phyloP scores from a whole-genome alignment of 1,140 invertebrate species.

The Trissolcus basalis region DNA sequence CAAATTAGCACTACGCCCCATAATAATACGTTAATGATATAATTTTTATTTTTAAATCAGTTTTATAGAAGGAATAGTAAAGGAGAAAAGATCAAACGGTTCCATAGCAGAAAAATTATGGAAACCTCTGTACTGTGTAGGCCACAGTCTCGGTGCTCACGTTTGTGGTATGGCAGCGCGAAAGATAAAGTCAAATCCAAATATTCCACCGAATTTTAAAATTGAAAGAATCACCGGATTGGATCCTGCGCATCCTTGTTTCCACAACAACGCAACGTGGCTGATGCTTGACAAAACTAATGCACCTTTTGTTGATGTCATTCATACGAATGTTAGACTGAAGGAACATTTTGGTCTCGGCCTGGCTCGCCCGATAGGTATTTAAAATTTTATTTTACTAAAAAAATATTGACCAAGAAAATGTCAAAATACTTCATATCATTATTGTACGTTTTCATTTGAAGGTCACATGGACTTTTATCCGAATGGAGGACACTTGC shows the following conservation, averaged over 20 bases:
- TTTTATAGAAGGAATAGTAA: no score
- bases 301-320: conserved; percentile 83
- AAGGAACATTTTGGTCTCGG: conserved; percentile 75
- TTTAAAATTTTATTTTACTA: not conserved
- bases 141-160: conserved; percentile 80
- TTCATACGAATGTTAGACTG: conserved; percentile 79
- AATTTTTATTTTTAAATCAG: no score
- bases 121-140: conserved; percentile 74
- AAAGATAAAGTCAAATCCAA: conserved; percentile 66
- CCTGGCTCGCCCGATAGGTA: conserved; percentile 76
- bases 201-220: conserved; percentile 56
- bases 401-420: no score
- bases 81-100: no score
- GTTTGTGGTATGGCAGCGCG: conserved; percentile 77
- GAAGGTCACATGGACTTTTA: conserved; percentile 82
- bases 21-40: no score
- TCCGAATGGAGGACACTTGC: conserved; percentile 80
- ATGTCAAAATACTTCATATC: no score
- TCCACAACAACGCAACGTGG: conserved; percentile 76
- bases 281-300: no score
- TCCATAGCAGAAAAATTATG: conserved; percentile 12
- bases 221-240: conserved; percentile 74
- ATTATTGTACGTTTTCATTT: not conserved
- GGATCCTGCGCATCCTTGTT: conserved; percentile 81
- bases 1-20: no score